phyloP scores from a whole-genome alignment of 2,888 invertebrate genomes.

The Drosophila colorata region DNA sequence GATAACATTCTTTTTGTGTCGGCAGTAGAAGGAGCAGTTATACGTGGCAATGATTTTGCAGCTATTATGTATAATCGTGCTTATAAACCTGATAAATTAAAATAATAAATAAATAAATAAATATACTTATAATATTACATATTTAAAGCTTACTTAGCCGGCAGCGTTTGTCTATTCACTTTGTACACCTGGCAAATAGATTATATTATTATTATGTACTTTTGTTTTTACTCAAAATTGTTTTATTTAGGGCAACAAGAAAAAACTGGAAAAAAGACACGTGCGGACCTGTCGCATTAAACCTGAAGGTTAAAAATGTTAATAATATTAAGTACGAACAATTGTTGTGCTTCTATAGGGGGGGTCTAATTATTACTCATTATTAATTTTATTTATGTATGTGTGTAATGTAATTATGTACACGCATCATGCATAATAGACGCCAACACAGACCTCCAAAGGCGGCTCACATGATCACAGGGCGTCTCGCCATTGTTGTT shows the following conservation, averaged over 20 bases:
- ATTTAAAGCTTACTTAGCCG: too few relatives aligned
- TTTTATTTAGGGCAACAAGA: constrained; percentile 18
- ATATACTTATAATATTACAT: neutral
- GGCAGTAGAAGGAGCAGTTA: neutral
- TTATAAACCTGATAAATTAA: too few relatives aligned
- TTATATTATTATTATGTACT: constrained; percentile 4
- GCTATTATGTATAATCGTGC: neutral
- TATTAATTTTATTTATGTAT: too few relatives aligned
- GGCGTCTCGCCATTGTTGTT: neutral
- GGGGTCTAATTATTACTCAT: constrained; percentile 5
- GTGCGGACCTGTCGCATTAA: constrained; percentile 33
- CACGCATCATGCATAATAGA: too few relatives aligned
- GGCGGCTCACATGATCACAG: constrained; percentile 15
- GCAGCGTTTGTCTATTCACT: constrained; percentile 3
- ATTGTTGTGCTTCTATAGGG: too few relatives aligned
- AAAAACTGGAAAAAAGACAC: constrained; percentile 40
- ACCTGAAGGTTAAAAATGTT: too few relatives aligned
- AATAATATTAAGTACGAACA: too few relatives aligned
- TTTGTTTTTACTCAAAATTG: constrained; percentile 9
- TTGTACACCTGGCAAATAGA: constrained; percentile 11
- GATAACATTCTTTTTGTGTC: neutral
- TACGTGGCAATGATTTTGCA: neutral
- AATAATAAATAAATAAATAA: too few relatives aligned
- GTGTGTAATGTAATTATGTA: neutral
- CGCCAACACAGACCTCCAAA: constrained; percentile 14